These are phyloP conservation scores for Tolypeutes matacus DNA, from an alignment of 2,797 vertebrate genomes.

Conservation along the genomic window DNA sequence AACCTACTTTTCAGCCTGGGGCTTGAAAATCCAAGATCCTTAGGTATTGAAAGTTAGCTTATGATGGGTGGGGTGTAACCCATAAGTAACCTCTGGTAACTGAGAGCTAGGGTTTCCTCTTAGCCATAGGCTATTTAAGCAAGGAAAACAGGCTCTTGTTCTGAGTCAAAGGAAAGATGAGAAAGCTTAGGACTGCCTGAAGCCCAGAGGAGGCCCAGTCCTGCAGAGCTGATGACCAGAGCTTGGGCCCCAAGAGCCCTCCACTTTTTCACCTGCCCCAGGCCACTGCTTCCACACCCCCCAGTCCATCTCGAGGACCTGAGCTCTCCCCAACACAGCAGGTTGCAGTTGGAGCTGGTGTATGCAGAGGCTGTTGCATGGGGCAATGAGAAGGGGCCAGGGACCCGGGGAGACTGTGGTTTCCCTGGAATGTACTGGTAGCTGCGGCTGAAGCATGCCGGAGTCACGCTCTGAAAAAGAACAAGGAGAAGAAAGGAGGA, in stretches of 20 bases:
- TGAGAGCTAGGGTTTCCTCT: background rate
- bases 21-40: background rate
- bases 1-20: background rate
- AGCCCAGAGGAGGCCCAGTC: rapidly evolving
- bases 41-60: background rate
- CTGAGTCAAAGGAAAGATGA: background rate
- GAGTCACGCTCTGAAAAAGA: background rate
- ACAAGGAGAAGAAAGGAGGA: background rate
- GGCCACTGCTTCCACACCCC: no score
- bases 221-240: background rate
- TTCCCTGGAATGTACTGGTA: background rate
- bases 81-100: background rate
- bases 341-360: rapidly evolving
- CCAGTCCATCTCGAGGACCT: background rate
- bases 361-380: rapidly evolving
- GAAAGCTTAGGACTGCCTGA: background rate
- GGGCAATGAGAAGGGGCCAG: rapidly evolving
- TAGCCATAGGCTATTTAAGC: rapidly evolving
- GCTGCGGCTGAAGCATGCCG: background rate
- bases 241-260: background rate
- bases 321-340: rapidly evolving
- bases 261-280: background rate
- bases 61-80: background rate
- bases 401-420: background rate
- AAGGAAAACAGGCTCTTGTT: background rate